Evolutionary conservation across 92 coral and sea anemone genomes (phyloP), one percentile per base, ranked within the genome.

Genomic region (Porites cylindrica): DNA sequence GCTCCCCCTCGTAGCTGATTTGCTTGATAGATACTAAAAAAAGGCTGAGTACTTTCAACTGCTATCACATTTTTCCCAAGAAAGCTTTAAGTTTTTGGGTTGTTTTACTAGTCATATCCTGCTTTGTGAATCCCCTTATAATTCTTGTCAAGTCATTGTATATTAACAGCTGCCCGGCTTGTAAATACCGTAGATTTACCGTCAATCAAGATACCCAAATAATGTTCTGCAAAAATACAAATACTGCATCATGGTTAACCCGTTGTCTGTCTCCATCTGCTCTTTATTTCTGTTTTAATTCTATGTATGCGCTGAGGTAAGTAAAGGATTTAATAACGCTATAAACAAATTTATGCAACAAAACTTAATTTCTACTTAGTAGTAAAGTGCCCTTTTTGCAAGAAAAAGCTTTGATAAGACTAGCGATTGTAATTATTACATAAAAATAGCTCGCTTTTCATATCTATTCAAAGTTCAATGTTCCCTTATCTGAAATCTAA

Each of bases 121-220:
- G 47, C 6, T 38, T 38, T 38, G 5, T 38, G 47, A 38, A 38
- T 38, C 23, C 43, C 21, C 6, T 10, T 10, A 1, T 19, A 7
- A 16, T 38, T 47, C 52, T 73, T 51, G 59, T 73, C 54, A 71
- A 38, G 56, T 50, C 24, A 68, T 47, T 38, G 6, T 38, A 66
- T 23, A n/a, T 18, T 6, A 71, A 13, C 86, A 82, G 77, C 86
- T 82, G 86, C 77, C 43, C 26, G 21, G 38, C 71, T 51, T 9
- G 85, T 81, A 26, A 81, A 81, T 14, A 81, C 23, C 13, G 86
- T 18, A 19, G 52, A 59, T 58, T 53, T 71, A 6, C 58, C 77
- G 78, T 82, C 78, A 68, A 56, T 82, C 86, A 43, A 14, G 14
- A 12, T 51, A 53, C 43, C 62, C 11, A 53, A 75, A 63, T 24